Evolutionary conservation across 2,113 vertebrate genomes (phyloP), one percentile per base, ranked within the genome.

Genomic region (Panurus biarmicus): DNA sequence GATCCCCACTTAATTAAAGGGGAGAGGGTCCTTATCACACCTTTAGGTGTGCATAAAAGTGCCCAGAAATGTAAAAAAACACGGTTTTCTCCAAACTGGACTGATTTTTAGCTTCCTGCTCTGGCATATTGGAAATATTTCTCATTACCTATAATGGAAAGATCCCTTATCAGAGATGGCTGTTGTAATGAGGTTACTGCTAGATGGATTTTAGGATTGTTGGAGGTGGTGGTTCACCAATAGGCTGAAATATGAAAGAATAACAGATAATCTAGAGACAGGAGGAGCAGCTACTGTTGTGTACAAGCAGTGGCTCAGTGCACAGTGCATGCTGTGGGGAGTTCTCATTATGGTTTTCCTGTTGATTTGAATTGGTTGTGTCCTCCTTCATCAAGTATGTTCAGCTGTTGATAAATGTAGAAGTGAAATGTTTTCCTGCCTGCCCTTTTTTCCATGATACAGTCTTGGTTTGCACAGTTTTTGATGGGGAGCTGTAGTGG

Each of bases 251-350:
- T 51, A 45, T 35, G 29, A 44, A 54, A 56, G 70, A 67, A 18
- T 33, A 56, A 15, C 24, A 53, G 24, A 21, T 62, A 35, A 42
- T 35, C 31, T 14, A 9, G 28, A 64, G 28, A 28, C 11, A 12
- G 28, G 42, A 80, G 38, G 31, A 80, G 28, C 10, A 40, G 69
- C 45, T 54, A 6, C 19, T 58, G 51, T 26, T 57, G 36, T 9
- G 15, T 45, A n/a, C 40, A 57, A 73, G 61, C 36, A 29, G 18
- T 33, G n/a, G 29, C 42, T 69, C 6, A 7, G 61, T 36, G 22
- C 54, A 35, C 42, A 36, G 1, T 57, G 18, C 15, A 21, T 0
- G 0, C 4, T 1, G 11, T 14, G 8, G 31, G 36, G 23, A 73
- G 35, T 38, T 80, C 40, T 67, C 21, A 5, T 17, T n/a, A 47